phyloP scores from a whole-genome alignment of 2,797 vertebrate genomes.

The Coracias cyanogaster region DNA sequence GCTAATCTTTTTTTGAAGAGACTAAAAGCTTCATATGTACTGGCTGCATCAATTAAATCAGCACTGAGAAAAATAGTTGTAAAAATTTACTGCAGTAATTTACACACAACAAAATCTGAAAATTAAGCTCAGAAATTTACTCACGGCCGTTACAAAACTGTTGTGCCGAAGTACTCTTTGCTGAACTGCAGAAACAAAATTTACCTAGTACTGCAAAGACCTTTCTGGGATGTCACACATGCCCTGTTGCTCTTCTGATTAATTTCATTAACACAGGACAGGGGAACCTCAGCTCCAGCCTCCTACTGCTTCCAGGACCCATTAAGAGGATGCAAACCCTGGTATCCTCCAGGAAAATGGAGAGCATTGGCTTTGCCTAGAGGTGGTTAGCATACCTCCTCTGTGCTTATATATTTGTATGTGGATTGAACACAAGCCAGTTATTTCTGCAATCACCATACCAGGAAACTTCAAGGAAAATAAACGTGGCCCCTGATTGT shows the following conservation, averaged over 20 bases:
- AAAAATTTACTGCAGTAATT: background rate
- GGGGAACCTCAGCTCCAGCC: background rate
- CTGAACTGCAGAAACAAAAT: background rate
- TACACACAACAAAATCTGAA: background rate
- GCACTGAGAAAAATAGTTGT: background rate
- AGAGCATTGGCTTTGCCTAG: background rate
- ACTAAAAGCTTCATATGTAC: background rate
- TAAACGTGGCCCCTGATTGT: background rate
- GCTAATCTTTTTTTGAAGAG: background rate
- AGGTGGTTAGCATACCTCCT: background rate
- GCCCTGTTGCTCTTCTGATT: background rate
- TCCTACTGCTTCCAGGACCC: background rate
- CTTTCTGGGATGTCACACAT: background rate
- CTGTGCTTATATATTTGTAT: background rate
- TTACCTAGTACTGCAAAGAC: background rate
- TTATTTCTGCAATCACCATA: conserved; percentile 21
- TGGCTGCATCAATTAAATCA: background rate
- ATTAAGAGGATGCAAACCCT: background rate
- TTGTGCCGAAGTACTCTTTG: background rate
- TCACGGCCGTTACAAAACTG: background rate
- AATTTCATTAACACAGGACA: background rate
- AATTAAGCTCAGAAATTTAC: background rate
- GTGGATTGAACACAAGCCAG: background rate
- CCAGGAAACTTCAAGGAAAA: background rate
- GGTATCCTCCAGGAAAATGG: background rate